These are phyloP conservation scores for Drosophila melanocephala DNA, from an alignment of 2,888 invertebrate genomes.

Conservation along the genomic window DNA sequence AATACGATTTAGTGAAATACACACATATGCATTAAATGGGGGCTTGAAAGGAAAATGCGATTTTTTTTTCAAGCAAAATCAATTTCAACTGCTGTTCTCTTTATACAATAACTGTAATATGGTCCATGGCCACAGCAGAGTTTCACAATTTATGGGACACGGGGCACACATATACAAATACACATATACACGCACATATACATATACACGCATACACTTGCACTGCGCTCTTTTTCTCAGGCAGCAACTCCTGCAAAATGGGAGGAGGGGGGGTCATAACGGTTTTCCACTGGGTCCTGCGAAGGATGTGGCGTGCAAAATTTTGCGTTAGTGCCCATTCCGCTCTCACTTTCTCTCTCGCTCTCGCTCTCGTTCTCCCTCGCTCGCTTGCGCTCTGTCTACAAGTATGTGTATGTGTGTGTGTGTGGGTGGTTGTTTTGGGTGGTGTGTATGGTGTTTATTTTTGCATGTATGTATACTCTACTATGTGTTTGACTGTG, in stretches of 20 bases:
- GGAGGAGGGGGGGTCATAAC: slow-evolving; percentile 37
- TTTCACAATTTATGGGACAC: slow-evolving; percentile 76
- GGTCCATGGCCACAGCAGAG: slow-evolving; percentile 77
- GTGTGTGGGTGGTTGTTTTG: slow-evolving; percentile 37
- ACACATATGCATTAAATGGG: slow-evolving; percentile 8
- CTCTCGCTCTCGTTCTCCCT: slow-evolving; percentile 7
- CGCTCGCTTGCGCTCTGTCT: slow-evolving; percentile 18
- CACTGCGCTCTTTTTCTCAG: slow-evolving; percentile 69
- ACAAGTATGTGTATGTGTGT: slow-evolving; percentile 39
- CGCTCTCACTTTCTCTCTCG: slow-evolving; percentile 30
- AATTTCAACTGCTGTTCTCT: slow-evolving; percentile 65
- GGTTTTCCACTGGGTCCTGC: slow-evolving; percentile 54
- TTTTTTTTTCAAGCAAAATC: slow-evolving; percentile 59
- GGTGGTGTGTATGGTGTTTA: slow-evolving; percentile 54
- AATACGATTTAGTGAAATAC: slow-evolving; percentile 10
- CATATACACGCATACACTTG: slow-evolving; percentile 45
- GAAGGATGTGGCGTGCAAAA: slow-evolving; percentile 77
- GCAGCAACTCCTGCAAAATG: slow-evolving; percentile 60
- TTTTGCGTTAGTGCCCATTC: slow-evolving; percentile 57
- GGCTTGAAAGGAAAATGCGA: slow-evolving; percentile 15
- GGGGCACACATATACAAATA: slow-evolving; percentile 51
- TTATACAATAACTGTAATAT: slow-evolving; percentile 71
- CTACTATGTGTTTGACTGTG: slow-evolving; percentile 41
- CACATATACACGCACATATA: slow-evolving; percentile 26
- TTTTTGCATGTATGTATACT: slow-evolving; percentile 54